Percentiles rank a stretch among this genome's conserved stretches.
These are phyloP conservation scores for Alcis repandata DNA, from an alignment of 2,888 invertebrate genomes.

Conservation along the genomic window DNA sequence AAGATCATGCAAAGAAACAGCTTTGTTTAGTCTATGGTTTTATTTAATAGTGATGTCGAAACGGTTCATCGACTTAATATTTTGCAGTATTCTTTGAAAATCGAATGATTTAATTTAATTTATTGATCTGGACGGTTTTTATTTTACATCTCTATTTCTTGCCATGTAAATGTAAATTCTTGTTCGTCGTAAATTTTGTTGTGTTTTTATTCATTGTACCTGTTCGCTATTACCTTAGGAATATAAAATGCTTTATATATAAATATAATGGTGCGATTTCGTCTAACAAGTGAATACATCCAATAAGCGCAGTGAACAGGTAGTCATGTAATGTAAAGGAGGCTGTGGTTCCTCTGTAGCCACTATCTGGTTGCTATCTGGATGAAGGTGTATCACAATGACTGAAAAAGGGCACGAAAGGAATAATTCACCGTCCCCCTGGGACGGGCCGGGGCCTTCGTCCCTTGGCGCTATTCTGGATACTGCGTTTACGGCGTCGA, in stretches of 20 bases:
- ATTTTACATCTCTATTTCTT: constrained; percentile 9
- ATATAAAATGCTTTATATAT: constrained; percentile 8
- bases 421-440: constrained; percentile 72
- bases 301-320: constrained; percentile 14
- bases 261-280: neutral
- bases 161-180: constrained; percentile 42
- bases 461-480: constrained; percentile 88
- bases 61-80: no score
- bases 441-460: constrained; percentile 82
- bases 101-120: neutral
- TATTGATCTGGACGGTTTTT: neutral
- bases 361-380: constrained; percentile 36
- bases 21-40: no score
- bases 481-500: constrained; percentile 87
- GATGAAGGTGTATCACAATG: constrained; percentile 59
- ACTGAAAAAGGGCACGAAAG: constrained; percentile 76
- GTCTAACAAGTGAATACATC: neutral
- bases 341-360: constrained; percentile 43
- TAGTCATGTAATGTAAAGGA: constrained; percentile 25
- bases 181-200: constrained; percentile 43
- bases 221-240: neutral
- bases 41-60: no score
- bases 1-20: no score
- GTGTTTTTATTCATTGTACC: constrained; percentile 22
- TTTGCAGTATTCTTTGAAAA: no score